A percentile compares a stretch with the other conserved stretches of the same genome.
Conservation (phyloP, 1,140 invertebrate species). For the Aphis craccivora region DNA sequence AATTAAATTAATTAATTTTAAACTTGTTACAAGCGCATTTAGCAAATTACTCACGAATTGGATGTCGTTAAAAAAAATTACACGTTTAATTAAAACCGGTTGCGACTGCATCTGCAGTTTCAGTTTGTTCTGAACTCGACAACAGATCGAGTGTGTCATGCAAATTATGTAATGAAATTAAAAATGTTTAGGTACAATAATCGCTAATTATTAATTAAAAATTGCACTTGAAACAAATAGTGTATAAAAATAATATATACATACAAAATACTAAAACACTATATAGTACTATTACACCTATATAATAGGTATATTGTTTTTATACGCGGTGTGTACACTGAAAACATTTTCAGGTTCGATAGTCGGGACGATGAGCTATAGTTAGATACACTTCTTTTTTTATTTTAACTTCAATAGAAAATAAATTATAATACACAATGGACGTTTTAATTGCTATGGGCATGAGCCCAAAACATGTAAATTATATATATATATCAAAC, state of each 20-base stretch:
- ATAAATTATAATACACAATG: conserved; percentile 29
- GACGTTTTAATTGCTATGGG: conserved; percentile 1
- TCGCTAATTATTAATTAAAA: not conserved
- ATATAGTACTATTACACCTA: not conserved
- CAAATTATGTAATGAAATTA: not conserved
- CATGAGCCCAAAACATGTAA: conserved; percentile 11
- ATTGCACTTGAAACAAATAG: not conserved
- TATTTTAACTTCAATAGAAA: not conserved
- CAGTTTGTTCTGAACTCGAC: not conserved
- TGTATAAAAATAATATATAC: not conserved
- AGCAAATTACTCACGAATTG: not conserved
- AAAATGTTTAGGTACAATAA: not conserved
- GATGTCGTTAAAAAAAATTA: not conserved
- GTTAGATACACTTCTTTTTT: not conserved
- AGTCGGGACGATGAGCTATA: not conserved
- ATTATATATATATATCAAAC: not conserved
- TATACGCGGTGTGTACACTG: not conserved
- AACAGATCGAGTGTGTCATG: not conserved
- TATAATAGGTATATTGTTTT: not conserved
- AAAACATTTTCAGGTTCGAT: not conserved
- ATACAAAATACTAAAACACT: not conserved
- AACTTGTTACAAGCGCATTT: not conserved
- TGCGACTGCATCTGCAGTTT: not conserved
- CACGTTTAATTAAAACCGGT: not conserved
- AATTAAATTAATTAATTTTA: not conserved